Percentiles rank a stretch among this genome's conserved stretches.
These are phyloP conservation scores for Synanthedon myopaeformis DNA, from an alignment of 2,888 invertebrate species.

Conservation along the genomic window DNA sequence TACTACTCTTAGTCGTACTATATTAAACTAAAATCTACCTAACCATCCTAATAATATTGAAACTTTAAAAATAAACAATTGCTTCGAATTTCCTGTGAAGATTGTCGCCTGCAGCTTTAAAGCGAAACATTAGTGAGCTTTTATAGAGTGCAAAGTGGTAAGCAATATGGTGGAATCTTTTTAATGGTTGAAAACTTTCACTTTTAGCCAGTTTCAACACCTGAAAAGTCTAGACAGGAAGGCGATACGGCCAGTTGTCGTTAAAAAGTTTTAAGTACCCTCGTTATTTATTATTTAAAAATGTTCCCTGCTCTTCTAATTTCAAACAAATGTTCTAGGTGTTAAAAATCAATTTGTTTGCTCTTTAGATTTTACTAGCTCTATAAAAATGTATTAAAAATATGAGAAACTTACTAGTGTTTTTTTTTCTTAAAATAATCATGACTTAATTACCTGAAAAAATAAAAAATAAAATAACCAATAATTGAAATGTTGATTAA, in stretches of 20 bases:
- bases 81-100: too few relatives aligned
- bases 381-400: too few relatives aligned
- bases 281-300: conserved; percentile 15
- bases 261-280: conserved; percentile 14
- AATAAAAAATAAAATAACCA: not conserved
- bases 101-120: not conserved
- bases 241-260: conserved; percentile 9
- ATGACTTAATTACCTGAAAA: not conserved
- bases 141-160: not conserved
- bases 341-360: too few relatives aligned
- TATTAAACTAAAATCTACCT: too few relatives aligned
- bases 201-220: conserved; percentile 21
- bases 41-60: too few relatives aligned
- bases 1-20: too few relatives aligned
- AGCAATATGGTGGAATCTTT: conserved; percentile 9
- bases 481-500: not conserved
- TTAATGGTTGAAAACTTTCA: conserved; percentile 21
- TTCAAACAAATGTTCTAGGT: too few relatives aligned
- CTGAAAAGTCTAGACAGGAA: conserved; percentile 45
- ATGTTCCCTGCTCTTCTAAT: too few relatives aligned
- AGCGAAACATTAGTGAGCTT: not conserved
- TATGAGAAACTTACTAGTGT: too few relatives aligned
- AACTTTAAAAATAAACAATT: too few relatives aligned
- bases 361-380: too few relatives aligned
- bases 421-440: too few relatives aligned